Evolutionary conservation across 37 sponge, comb jelly and placozoan genomes (phyloP).

Genomic region (Petrosia ficiformis): DNA sequence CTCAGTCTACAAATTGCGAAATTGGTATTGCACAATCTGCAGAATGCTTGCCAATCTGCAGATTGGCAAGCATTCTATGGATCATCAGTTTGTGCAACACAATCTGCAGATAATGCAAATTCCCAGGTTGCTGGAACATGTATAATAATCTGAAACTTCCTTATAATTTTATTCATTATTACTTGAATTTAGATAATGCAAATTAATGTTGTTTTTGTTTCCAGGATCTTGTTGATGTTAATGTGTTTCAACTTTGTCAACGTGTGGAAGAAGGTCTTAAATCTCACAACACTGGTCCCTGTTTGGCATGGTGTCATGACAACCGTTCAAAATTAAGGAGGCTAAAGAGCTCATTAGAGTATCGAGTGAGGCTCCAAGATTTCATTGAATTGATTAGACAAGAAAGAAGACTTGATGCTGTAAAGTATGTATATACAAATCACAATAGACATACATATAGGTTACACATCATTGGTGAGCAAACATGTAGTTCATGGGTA

Average conservation of each 20-base stretch:
- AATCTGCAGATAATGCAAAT: no score
- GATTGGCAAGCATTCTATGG: no score
- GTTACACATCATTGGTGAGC: neutral
- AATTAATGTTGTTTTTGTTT: neutral
- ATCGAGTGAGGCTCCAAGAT: constrained; percentile 81
- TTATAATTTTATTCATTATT: no score
- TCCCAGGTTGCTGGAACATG: no score
- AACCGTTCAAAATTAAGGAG: constrained; percentile 88
- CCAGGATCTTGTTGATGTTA: constrained; percentile 84
- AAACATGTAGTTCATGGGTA: no score
- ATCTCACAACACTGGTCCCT: constrained; percentile 78
- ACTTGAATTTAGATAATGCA: no score
- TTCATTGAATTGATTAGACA: constrained; percentile 88
- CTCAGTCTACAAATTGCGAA: no score
- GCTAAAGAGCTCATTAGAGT: constrained; percentile 92
- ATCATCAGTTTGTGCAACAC: no score
- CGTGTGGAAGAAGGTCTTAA: constrained; percentile 80
- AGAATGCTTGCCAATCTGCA: no score
- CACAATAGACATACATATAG: neutral
- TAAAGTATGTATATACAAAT: constrained; percentile 45
- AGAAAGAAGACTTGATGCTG: constrained; percentile 72
- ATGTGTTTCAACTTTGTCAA: constrained; percentile 77
- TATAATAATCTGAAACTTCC: no score
- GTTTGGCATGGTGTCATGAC: constrained; percentile 91
- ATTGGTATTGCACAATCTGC: no score